Conservation (phyloP, 2,113 vertebrate species). For the Prolemur simus region DNA sequence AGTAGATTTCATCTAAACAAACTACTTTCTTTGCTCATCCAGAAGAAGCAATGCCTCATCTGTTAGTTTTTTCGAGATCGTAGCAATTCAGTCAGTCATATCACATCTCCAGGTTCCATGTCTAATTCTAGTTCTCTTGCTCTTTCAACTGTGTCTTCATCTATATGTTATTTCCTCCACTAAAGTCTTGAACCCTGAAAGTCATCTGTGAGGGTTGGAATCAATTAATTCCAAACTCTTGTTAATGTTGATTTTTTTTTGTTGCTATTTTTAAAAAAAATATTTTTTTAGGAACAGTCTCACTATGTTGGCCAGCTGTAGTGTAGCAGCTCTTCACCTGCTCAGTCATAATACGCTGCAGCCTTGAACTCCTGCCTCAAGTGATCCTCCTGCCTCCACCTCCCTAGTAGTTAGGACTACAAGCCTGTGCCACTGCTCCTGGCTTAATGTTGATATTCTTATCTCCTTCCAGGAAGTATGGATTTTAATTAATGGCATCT, state of each 20-base stretch:
- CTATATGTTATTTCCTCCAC: neutral
- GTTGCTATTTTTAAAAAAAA: neutral
- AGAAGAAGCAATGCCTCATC: neutral
- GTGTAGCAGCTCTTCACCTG: neutral
- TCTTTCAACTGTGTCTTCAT: neutral
- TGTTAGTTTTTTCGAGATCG: neutral
- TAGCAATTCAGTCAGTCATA: neutral
- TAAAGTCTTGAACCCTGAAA: neutral
- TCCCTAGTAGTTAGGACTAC: neutral
- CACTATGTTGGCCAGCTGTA: neutral
- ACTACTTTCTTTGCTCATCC: neutral
- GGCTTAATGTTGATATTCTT: neutral
- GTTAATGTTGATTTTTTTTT: neutral
- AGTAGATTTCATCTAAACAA: neutral
- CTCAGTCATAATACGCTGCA: neutral
- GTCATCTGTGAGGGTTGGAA: neutral
- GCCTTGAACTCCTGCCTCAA: neutral
- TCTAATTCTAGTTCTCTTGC: neutral
- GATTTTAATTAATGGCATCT: neutral
- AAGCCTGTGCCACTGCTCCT: neutral
- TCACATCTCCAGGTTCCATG: neutral
- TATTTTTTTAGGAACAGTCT: neutral
- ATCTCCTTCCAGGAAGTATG: neutral
- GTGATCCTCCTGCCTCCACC: neutral
- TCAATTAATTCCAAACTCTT: neutral